These are phyloP conservation scores for Heteractis magnifica DNA, from an alignment of 92 coral and sea anemone genomes.

Conservation along the genomic window DNA sequence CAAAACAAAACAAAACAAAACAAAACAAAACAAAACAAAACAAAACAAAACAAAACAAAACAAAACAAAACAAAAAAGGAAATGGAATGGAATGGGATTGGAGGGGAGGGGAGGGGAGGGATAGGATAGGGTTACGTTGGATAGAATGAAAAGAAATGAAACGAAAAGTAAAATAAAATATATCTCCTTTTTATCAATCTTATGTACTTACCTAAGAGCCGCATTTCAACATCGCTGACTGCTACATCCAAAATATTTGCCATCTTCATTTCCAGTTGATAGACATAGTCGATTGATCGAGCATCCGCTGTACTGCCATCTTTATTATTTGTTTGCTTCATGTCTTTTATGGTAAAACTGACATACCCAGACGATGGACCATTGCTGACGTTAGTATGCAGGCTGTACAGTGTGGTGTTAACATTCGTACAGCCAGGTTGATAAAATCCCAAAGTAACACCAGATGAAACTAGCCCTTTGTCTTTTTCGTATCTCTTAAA, in stretches of 20 bases:
- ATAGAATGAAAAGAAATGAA: no score
- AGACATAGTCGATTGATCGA: not conserved
- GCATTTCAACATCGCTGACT: not conserved
- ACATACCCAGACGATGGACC: conserved; percentile 1
- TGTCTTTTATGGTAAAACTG: not conserved
- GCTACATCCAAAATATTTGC: not conserved
- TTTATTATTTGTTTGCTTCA: not conserved
- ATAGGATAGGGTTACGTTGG: no score
- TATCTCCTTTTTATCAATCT: not conserved
- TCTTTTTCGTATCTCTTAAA: no score
- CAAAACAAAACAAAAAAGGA: no score
- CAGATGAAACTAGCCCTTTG: no score
- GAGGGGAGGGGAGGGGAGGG: no score
- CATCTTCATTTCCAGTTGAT: not conserved
- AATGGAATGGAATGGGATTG: no score
- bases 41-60: no score
- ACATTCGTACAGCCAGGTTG: not conserved
- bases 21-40: no score
- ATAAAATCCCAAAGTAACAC: not conserved
- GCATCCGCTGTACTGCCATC: not conserved
- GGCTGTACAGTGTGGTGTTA: not conserved
- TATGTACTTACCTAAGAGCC: not conserved
- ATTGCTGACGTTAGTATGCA: not conserved
- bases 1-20: no score
- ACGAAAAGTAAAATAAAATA: no score